A percentile compares a stretch with the other conserved stretches of the same genome.
These are phyloP conservation scores for Eolophus roseicapilla DNA, from an alignment of 2,113 vertebrate species.

Conservation along the genomic window DNA sequence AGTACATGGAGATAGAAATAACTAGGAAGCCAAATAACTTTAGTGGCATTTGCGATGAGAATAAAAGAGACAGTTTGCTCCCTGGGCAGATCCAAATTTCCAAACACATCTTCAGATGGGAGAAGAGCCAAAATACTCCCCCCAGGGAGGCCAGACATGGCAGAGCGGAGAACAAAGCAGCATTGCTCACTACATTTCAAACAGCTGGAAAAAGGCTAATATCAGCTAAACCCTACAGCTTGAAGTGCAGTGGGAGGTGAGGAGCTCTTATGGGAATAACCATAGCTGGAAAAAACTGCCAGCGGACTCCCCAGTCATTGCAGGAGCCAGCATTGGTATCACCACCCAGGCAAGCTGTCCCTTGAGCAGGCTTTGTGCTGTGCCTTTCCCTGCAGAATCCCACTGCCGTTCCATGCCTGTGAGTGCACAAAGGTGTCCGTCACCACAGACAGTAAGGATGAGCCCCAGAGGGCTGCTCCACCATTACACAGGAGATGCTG, in stretches of 20 bases:
- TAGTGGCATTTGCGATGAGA: not conserved
- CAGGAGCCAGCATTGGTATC: not conserved
- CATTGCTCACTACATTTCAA: not conserved
- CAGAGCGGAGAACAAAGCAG: not conserved
- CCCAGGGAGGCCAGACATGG: not conserved
- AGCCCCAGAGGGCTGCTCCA: not conserved
- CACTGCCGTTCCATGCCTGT: rapidly evolving
- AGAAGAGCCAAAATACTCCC: not conserved
- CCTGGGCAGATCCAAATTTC: not conserved
- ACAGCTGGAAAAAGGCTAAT: slow-evolving; percentile 5
- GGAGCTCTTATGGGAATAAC: slow-evolving; percentile 8
- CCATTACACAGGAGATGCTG: rapidly evolving
- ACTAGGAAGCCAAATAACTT: not conserved
- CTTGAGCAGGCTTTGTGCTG: not conserved
- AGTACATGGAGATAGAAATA: not conserved
- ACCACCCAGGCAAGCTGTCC: not conserved
- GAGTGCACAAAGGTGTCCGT: not conserved
- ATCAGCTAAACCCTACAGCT: not conserved
- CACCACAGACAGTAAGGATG: not conserved
- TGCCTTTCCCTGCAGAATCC: not conserved
- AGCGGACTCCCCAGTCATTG: not conserved
- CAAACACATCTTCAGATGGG: not conserved
- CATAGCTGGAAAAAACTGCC: not conserved
- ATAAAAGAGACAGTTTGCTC: not conserved
- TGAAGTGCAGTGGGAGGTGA: not conserved